These are phyloP conservation scores for Prunella himalayana DNA, from an alignment of 2,113 vertebrate species.

Conservation along the genomic window DNA sequence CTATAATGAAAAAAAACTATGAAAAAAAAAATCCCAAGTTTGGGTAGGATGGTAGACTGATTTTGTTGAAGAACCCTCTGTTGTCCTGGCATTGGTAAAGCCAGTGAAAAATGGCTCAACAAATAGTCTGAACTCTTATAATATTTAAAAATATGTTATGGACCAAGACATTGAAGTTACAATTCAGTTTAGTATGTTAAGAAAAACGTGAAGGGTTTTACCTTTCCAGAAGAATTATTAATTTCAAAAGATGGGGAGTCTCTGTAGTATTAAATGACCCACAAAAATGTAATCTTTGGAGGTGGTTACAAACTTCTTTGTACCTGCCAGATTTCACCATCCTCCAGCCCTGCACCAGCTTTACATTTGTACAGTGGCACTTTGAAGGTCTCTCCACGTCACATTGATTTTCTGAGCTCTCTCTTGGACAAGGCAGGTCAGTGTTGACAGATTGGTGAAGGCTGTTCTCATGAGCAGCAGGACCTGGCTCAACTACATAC, in stretches of 20 bases:
- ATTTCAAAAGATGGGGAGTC: background rate
- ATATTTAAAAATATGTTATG: background rate
- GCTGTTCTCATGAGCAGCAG: constrained; percentile 3
- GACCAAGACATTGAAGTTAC: background rate
- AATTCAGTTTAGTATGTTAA: background rate
- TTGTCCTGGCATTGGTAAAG: background rate
- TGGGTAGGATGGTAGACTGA: background rate
- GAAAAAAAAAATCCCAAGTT: background rate
- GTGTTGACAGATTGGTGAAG: constrained; percentile 13
- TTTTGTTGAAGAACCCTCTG: background rate
- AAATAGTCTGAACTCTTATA: background rate
- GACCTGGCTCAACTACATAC: background rate
- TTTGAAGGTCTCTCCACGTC: background rate
- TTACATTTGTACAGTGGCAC: background rate
- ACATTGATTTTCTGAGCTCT: background rate
- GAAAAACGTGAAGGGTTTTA: background rate
- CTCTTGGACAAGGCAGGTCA: background rate
- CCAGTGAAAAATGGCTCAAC: background rate
- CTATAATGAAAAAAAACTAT: background rate
- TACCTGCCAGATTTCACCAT: background rate
- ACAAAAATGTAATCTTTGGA: background rate
- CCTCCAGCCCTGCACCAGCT: background rate
- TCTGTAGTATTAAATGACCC: background rate
- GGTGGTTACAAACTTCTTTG: background rate
- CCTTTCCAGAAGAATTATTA: background rate